A percentile compares a stretch with the other conserved stretches of the same genome.
phyloP scores from a whole-genome alignment of 2,797 vertebrate species.

The Oryzias dopingdopingensis region DNA sequence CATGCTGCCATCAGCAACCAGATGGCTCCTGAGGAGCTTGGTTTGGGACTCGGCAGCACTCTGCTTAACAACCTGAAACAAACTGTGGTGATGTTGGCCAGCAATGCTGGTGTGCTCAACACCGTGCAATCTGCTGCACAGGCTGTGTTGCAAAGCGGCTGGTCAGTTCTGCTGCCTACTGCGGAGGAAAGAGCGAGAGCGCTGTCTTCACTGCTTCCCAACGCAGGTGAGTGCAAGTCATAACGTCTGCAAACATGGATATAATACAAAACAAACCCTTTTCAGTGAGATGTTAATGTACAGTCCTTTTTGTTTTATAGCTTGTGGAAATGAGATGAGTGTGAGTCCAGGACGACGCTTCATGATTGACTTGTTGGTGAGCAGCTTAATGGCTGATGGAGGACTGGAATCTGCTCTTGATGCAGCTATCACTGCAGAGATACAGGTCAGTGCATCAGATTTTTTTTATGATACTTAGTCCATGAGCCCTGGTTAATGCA shows the following conservation, averaged over 20 bases:
- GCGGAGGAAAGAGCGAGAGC: constrained; percentile 95
- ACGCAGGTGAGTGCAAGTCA: constrained; percentile 79
- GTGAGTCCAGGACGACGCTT: constrained; percentile 96
- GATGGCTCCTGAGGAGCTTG: constrained; percentile 92
- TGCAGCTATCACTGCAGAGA: constrained; percentile 97
- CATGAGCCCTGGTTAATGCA: neutral
- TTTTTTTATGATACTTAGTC: neutral
- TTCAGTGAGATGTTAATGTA: neutral
- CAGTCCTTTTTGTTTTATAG: constrained; percentile 55
- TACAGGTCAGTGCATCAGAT: constrained; percentile 82
- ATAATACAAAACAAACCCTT: neutral
- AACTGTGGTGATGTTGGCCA: constrained; percentile 92
- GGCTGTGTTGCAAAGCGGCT: constrained; percentile 95
- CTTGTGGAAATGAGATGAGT: constrained; percentile 92
- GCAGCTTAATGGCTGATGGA: constrained; percentile 98
- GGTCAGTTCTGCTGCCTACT: constrained; percentile 95
- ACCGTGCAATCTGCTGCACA: constrained; percentile 93
- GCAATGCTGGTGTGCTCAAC: constrained; percentile 92
- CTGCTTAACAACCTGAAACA: constrained; percentile 96
- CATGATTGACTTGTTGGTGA: constrained; percentile 97
- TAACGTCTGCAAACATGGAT: neutral
- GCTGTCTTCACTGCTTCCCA: constrained; percentile 91
- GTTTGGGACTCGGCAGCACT: constrained; percentile 88
- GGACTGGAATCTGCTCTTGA: constrained; percentile 94
- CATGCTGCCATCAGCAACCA: constrained; percentile 97